Percentiles rank a stretch among this genome's conserved stretches.
phyloP scores from a whole-genome alignment of 2,888 invertebrate species.

The Tiliacea citrago region DNA sequence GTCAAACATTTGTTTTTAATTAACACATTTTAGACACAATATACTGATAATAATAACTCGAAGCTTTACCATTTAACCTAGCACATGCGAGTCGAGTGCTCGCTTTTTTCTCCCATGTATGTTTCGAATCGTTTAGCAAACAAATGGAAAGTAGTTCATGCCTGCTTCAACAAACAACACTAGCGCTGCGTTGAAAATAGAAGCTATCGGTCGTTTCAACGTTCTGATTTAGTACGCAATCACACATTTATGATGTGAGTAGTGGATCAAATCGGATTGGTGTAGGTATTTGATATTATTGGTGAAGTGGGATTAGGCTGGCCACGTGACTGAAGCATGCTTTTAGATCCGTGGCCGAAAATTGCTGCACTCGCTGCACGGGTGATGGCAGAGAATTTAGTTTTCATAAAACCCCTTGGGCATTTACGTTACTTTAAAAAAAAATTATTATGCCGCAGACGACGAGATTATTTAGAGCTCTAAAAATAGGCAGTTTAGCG shows the following conservation, averaged over 20 bases:
- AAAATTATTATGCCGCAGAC: neutral
- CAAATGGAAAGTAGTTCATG: slow-evolving; percentile 45
- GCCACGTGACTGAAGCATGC: neutral
- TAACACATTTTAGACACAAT: neutral
- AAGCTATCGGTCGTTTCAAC: slow-evolving; percentile 34
- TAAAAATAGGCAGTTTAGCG: slow-evolving; percentile 16
- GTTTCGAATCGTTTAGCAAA: slow-evolving; percentile 45
- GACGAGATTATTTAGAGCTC: neutral
- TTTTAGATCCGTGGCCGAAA: neutral
- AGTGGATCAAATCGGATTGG: neutral
- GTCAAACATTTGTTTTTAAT: neutral
- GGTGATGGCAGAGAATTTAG: neutral
- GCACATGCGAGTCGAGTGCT: slow-evolving; percentile 1
- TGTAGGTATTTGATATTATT: slow-evolving; percentile 5
- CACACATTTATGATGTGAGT: slow-evolving; percentile 34
- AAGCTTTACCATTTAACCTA: slow-evolving; percentile 1
- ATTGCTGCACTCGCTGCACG: neutral
- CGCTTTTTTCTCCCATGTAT: slow-evolving; percentile 10
- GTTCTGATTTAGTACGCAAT: slow-evolving; percentile 53
- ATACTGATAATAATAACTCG: neutral
- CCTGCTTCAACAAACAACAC: slow-evolving; percentile 47
- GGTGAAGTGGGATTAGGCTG: slow-evolving; percentile 9
- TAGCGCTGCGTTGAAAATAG: slow-evolving; percentile 50
- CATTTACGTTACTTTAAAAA: neutral
- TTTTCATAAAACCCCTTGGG: neutral